Percentiles rank a stretch among this genome's conserved stretches.
These are phyloP conservation scores for Rhinichthys klamathensis DNA, from an alignment of 2,113 vertebrate genomes.

Conservation along the genomic window DNA sequence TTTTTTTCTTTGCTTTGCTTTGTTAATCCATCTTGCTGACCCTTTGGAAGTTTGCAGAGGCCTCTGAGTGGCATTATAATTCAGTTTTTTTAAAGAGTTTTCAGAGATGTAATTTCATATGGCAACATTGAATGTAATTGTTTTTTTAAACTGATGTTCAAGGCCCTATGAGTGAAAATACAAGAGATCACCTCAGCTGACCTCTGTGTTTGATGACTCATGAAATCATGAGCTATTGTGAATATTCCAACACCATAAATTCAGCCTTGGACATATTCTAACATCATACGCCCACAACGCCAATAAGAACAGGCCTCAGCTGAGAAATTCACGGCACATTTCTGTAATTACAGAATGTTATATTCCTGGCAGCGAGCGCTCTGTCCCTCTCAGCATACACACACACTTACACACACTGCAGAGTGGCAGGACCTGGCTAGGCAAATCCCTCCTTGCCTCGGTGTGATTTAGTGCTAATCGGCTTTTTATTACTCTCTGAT, in stretches of 20 bases:
- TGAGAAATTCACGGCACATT: conserved; percentile 42
- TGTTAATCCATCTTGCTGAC: neutral
- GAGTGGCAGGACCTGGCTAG: conserved; percentile 41
- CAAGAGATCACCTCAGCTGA: neutral
- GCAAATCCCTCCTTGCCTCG: conserved; percentile 33
- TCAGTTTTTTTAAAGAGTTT: neutral
- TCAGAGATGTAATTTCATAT: neutral
- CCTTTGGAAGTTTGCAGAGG: neutral
- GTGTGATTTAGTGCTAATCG: conserved; percentile 52
- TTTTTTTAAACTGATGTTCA: neutral
- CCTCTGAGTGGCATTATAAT: neutral
- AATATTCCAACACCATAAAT: conserved; percentile 38
- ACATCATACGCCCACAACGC: conserved; percentile 18
- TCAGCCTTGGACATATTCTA: conserved; percentile 5
- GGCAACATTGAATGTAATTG: neutral
- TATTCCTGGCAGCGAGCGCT: conserved; percentile 32
- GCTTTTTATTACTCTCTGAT: conserved; percentile 56
- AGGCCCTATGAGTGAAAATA: neutral
- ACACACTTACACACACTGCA: conserved; percentile 5
- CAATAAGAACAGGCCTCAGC: conserved; percentile 28
- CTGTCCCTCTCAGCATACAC: conserved; percentile 24
- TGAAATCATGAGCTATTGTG: conserved; percentile 19
- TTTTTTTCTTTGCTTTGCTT: neutral
- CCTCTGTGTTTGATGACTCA: conserved; percentile 24
- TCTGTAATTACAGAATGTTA: conserved; percentile 45